A percentile compares a stretch with the other conserved stretches of the same genome.
phyloP scores from a whole-genome alignment of 2,113 vertebrate genomes.

The Centropristis striata region DNA sequence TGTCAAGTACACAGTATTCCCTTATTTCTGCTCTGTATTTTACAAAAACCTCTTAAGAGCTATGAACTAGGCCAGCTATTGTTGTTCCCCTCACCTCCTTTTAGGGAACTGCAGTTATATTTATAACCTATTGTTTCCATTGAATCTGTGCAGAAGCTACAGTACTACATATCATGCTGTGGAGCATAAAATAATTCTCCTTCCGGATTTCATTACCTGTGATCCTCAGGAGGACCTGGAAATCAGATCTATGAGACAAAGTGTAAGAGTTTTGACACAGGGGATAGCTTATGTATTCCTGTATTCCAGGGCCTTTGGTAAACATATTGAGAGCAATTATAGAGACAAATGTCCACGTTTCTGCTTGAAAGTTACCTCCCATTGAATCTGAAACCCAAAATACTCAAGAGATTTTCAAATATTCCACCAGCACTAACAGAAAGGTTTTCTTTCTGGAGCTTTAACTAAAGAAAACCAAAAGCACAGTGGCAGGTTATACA shows the following conservation, averaged over 20 bases:
- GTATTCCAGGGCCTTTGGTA: background rate
- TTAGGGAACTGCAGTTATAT: conserved; percentile 25
- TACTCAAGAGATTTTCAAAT: conserved; percentile 6
- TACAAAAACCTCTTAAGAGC: conserved; percentile 31
- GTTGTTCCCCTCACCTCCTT: conserved; percentile 24
- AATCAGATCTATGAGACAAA: background rate
- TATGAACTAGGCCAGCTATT: conserved; percentile 17
- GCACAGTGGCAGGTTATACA: background rate
- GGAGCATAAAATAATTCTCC: background rate
- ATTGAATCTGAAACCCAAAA: conserved; percentile 18
- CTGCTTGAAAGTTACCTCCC: conserved; percentile 12
- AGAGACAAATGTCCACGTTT: background rate
- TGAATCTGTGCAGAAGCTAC: conserved; percentile 17
- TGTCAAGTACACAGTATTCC: conserved; percentile 42
- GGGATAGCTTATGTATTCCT: background rate
- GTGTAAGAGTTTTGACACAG: background rate
- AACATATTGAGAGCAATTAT: background rate
- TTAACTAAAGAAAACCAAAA: background rate
- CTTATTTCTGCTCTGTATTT: conserved; percentile 38
- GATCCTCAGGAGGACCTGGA: conserved; percentile 1
- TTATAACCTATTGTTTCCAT: conserved; percentile 12
- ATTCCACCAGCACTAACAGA: background rate
- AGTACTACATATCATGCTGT: conserved; percentile 9
- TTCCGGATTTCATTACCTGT: conserved; percentile 34
- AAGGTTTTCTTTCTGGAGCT: conserved; percentile 9